phyloP scores from a whole-genome alignment of 2,113 vertebrate species.

The Mus pahari region DNA sequence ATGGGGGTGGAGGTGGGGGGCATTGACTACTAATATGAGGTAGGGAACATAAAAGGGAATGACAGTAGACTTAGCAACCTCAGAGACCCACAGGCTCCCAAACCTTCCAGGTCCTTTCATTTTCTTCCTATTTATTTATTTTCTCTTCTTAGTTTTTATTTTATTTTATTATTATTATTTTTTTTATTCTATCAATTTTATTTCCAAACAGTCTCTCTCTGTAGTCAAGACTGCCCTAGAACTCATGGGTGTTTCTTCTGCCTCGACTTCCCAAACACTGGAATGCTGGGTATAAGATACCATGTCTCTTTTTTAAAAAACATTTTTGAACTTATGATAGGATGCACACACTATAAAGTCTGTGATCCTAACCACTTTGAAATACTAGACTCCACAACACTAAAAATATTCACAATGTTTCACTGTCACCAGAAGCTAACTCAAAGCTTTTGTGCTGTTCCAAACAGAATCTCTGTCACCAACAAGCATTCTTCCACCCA shows the following conservation, averaged over 20 bases:
- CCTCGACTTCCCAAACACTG: background rate
- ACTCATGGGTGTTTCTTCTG: background rate
- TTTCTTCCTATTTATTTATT: background rate
- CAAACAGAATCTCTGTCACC: background rate
- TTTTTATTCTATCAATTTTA: background rate
- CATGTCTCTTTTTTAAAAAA: background rate
- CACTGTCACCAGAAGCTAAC: background rate
- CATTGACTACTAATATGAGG: background rate
- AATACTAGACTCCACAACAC: background rate
- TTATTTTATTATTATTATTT: background rate
- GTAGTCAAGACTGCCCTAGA: background rate
- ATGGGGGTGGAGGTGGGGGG: no score
- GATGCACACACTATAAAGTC: no score
- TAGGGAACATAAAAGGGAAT: background rate
- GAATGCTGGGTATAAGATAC: background rate
- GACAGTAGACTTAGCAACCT: background rate
- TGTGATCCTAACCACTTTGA: background rate
- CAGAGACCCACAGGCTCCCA: background rate
- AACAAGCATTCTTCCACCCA: background rate
- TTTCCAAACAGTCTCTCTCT: background rate
- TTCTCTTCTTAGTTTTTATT: background rate
- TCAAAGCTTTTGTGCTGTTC: background rate
- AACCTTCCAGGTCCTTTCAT: background rate
- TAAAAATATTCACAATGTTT: background rate
- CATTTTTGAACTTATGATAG: background rate